Base-by-base conservation (phyloP, 1,140 invertebrate genomes). In the Neodiprion virginianus region DNA sequence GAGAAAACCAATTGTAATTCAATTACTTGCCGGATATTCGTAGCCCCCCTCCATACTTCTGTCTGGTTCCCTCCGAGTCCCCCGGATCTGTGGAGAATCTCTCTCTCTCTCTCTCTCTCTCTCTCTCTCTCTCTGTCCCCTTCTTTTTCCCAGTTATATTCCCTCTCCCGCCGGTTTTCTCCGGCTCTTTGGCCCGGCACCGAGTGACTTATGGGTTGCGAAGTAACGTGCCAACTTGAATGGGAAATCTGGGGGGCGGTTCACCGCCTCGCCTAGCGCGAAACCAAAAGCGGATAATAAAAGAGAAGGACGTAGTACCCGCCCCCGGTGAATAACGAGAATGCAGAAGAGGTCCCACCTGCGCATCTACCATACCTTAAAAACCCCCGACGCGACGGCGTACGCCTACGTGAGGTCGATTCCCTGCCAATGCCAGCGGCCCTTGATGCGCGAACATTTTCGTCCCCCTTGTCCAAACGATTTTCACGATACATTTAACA, bases 1-100 rank as follows among this genome's bases (percentile, higher is more conserved):
- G 28, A 61, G 53, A 17, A 61, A 8, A 61, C 11, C 53, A 61
- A 61, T 61, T 61, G 53, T 61, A 9, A 61, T 61, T 61, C 53
- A 61, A 61, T 61, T 61, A 61, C 53, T 61, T 17, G 53, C 53
- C 53, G 53, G 53, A 61, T 61, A 61, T 61, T 61, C 53, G 53
- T 14, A 61, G 53, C n/a, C 53, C 53, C 5, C 28, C 2, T 40
- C n/a, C 53, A 5, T 61, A 61, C 11, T 61, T 14, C n/a, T 14
- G 28, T 61, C 28, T 40, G 28, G 28, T 40, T 40, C 28, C 5
- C 28, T 40, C 28, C 28, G 28, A 3, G 28, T 40, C 2, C 28
- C 28, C 28, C 28, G 28, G 28, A 40, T 40, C 28, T 40, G 2
- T 40, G 28, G 28, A 40, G 28, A 40, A 5, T 40, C 28, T 40